Evolutionary conservation across 1,140 invertebrate genomes (phyloP), one percentile per base, ranked within the genome.

Genomic region (Pissodes strobi): DNA sequence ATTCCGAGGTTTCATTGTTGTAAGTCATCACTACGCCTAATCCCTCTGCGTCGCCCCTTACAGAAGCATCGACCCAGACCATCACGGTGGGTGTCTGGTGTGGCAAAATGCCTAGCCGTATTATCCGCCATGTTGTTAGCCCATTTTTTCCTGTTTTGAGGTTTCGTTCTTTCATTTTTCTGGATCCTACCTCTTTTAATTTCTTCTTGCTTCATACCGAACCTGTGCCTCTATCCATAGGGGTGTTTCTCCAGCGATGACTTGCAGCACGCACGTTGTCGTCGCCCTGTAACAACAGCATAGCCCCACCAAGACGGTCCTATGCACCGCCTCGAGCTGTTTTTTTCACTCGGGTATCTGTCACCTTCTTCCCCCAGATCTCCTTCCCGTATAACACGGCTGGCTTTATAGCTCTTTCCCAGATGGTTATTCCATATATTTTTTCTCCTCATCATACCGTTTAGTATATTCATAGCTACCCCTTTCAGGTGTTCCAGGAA

Each of bases 311-410:
- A 68, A 10, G 34, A 66, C 65, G 5, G 60, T 30, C 27, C 69
- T 55, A 21, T 70, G 62, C 12, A 55, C 60, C 1, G 69, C 58
- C 25, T 13, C 15, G 22, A 70, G 34, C 13, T 66, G 57, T 46
- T 30, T 49, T 17, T 17, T 10, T 23, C n/a, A 68, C 38, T 37
- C 52, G 51, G 0, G 30, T 25, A 17, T 70, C 58, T 19, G 10
- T 10, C 6, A 25, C 15, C 19, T 21, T 55, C 12, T 13, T 8
- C 2, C 56, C 66, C 59, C 66, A 68, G 6, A 70, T 45, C 27
- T 63, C 66, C 1, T 30, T 19, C 18, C 61, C 67, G 38, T 70
- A 70, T 25, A 69, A 27, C 5, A 70, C 13, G 1, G 65, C 63
- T 15, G 58, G 57, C 30, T 49, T 63, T 1, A 63, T 39, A 0